phyloP scores from a whole-genome alignment of 2,113 vertebrate genomes.

The Morone chrysops region DNA sequence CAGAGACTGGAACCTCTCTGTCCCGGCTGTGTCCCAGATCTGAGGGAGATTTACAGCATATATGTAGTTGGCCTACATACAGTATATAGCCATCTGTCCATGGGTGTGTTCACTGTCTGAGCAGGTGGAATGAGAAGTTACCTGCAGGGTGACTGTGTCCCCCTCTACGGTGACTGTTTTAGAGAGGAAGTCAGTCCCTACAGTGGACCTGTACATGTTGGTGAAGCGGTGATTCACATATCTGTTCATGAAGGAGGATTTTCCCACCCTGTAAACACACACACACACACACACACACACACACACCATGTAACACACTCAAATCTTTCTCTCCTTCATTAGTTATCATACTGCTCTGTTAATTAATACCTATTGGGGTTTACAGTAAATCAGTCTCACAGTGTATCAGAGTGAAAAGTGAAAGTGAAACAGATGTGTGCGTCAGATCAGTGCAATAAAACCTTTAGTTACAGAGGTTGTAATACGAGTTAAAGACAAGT shows the following conservation, averaged over 20 bases:
- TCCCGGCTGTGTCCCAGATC: conserved; percentile 80
- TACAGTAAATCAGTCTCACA: no score
- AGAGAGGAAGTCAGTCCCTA: conserved; percentile 80
- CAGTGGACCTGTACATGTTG: conserved; percentile 71
- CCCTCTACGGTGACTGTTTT: conserved; percentile 61
- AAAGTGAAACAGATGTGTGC: conserved; percentile 50
- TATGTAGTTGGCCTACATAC: neutral
- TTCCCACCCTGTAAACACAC: conserved; percentile 75
- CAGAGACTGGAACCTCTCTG: conserved; percentile 80
- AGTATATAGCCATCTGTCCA: no score
- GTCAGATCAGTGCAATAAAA: neutral
- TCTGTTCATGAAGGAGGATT: conserved; percentile 78
- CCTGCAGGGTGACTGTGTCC: conserved; percentile 71
- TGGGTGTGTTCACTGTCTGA: neutral
- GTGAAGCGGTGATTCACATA: conserved; percentile 78
- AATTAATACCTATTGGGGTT: neutral
- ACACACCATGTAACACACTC: neutral
- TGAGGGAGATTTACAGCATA: conserved; percentile 3
- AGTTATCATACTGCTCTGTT: neutral
- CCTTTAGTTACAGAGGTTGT: neutral
- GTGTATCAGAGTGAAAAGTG: neutral
- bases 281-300: neutral
- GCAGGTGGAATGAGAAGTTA: conserved; percentile 19
- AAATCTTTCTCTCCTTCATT: neutral
- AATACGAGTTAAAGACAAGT: neutral